Percentiles rank a stretch among this genome's conserved stretches.
phyloP scores from a whole-genome alignment of 2,888 invertebrate species.

The Cerceris ruficornis region DNA sequence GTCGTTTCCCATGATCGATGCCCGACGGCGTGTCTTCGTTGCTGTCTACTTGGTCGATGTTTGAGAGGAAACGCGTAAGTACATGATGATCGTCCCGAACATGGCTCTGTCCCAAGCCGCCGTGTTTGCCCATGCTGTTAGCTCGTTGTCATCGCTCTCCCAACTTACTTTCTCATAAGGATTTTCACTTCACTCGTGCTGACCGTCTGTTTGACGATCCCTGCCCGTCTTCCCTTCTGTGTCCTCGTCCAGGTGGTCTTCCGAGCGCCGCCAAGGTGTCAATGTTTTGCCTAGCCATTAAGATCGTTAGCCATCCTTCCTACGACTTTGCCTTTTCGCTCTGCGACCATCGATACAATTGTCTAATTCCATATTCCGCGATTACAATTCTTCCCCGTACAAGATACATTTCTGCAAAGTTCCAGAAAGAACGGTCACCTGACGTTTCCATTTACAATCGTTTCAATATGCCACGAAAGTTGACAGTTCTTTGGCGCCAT shows the following conservation, averaged over 20 bases:
- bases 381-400: not conserved
- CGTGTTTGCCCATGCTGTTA: constrained; percentile 79
- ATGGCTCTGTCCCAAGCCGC: constrained; percentile 77
- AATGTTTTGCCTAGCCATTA: constrained; percentile 80
- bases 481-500: no score
- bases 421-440: not conserved
- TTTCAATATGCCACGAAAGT: no score
- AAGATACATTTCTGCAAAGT: not conserved
- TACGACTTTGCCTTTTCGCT: constrained; percentile 30
- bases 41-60: constrained; percentile 69
- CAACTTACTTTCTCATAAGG: constrained; percentile 77
- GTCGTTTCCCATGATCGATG: constrained; percentile 69
- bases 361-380: constrained; percentile 4
- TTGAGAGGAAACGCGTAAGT: constrained; percentile 80
- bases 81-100: constrained; percentile 74
- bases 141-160: constrained; percentile 79
- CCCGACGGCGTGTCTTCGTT: constrained; percentile 55
- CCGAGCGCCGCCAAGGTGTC: constrained; percentile 72
- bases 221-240: constrained; percentile 57
- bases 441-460: not conserved
- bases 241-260: constrained; percentile 67
- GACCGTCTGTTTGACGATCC: constrained; percentile 74
- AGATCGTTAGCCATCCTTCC: constrained; percentile 67
- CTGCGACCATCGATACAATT: constrained; percentile 26
- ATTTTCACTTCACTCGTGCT: constrained; percentile 69